Percentiles rank a stretch among this genome's conserved stretches.
Evolutionary conservation across 2,888 invertebrate species (phyloP).

Genomic region (Scaptomyza caliginosa): DNA sequence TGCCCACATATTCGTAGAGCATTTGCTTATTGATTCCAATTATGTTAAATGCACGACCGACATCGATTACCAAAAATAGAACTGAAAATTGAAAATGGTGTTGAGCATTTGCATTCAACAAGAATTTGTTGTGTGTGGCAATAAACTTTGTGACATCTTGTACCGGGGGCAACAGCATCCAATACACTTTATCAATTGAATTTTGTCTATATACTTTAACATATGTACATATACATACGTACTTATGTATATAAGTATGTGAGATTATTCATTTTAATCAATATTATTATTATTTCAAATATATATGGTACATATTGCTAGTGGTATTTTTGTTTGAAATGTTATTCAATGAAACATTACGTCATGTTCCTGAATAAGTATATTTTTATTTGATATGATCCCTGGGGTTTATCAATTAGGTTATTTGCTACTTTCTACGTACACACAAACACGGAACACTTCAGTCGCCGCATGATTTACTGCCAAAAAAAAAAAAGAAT

Average conservation of each 20-base stretch:
- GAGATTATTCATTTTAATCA: constrained; percentile 50
- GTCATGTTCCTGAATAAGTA: constrained; percentile 69
- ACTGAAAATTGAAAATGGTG: constrained; percentile 59
- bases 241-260: constrained; percentile 11
- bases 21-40: constrained; percentile 83
- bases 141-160: constrained; percentile 44
- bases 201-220: constrained; percentile 49
- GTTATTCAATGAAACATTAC: constrained; percentile 71
- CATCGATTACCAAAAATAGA: constrained; percentile 77
- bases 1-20: constrained; percentile 84
- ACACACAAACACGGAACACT: constrained; percentile 83
- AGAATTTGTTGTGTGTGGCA: constrained; percentile 48
- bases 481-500: constrained; percentile 10
- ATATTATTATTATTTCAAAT: constrained; percentile 29
- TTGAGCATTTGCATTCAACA: constrained; percentile 36
- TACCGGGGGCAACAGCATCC: constrained; percentile 62
- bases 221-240: constrained; percentile 8
- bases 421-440: constrained; percentile 70
- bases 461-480: constrained; percentile 71
- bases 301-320: constrained; percentile 9
- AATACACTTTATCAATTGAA: constrained; percentile 70
- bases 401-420: constrained; percentile 64
- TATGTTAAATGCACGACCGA: constrained; percentile 81
- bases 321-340: constrained; percentile 26
- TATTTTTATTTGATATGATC: constrained; percentile 56